A percentile compares a stretch with the other conserved stretches of the same genome.
Evolutionary conservation across 2,888 invertebrate genomes (phyloP).

Genomic region (Aelia acuminata): DNA sequence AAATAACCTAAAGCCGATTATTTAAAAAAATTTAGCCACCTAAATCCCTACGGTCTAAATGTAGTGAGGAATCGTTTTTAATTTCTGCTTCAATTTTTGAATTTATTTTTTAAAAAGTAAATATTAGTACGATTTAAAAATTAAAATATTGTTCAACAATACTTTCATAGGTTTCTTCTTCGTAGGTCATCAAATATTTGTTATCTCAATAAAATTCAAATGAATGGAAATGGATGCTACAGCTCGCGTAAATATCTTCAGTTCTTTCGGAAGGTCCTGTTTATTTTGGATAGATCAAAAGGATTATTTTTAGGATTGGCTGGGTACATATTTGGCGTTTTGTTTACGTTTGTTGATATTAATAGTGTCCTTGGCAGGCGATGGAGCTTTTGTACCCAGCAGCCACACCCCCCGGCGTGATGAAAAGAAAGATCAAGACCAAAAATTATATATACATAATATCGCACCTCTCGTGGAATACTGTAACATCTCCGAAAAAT

Average conservation of each 20-base stretch:
- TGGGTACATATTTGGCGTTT: not conserved
- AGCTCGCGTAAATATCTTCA: not conserved
- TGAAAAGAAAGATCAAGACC: not conserved
- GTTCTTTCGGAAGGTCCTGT: constrained; percentile 6
- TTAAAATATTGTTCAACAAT: not conserved
- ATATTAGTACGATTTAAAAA: too few species aligned
- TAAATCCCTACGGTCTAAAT: too few species aligned
- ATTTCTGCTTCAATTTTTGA: too few species aligned
- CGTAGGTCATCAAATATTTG: too few species aligned
- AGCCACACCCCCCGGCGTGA: not conserved
- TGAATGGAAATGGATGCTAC: not conserved
- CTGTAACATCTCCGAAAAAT: too few species aligned
- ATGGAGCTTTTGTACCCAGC: not conserved
- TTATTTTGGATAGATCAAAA: constrained; percentile 11
- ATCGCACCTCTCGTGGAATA: too few species aligned
- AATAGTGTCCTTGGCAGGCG: constrained; percentile 10
- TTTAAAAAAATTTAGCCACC: too few species aligned
- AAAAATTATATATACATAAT: too few species aligned
- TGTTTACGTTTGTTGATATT: constrained; percentile 35
- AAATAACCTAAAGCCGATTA: too few species aligned
- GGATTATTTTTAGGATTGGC: constrained; percentile 8
- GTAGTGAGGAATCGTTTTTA: too few species aligned
- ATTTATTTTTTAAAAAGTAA: too few species aligned
- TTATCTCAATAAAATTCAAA: too few species aligned
- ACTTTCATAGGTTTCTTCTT: not conserved